phyloP scores from a whole-genome alignment of 64 coral and sea anemone genomes.

The Platygyra sinensis region DNA sequence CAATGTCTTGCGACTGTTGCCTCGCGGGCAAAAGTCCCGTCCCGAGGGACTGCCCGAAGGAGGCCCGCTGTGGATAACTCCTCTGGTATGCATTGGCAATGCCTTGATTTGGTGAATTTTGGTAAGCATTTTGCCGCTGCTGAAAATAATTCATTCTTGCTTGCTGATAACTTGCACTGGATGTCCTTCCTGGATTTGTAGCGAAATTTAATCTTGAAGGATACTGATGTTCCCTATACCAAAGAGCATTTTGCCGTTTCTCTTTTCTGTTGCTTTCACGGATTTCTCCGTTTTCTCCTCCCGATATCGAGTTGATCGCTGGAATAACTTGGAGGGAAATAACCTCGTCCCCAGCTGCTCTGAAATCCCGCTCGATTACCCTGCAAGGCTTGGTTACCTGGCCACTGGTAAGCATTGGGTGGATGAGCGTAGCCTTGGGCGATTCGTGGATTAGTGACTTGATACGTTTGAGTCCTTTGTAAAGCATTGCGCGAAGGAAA shows the following conservation, averaged over 20 bases:
- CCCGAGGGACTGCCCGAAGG: not conserved
- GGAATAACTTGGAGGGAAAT: constrained; percentile 13
- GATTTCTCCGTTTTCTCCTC: not conserved
- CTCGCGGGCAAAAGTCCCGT: not conserved
- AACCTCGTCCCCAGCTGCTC: constrained; percentile 8
- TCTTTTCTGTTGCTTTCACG: not conserved
- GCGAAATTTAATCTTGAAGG: not conserved
- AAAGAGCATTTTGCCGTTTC: constrained; percentile 8
- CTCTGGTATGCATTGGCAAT: not conserved
- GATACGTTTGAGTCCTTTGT: not conserved
- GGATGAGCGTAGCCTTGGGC: not conserved
- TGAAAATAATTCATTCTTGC: constrained; percentile 3
- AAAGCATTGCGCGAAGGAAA: not conserved
- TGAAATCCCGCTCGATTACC: not conserved
- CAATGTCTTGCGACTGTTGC: not conserved
- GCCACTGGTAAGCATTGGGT: constrained; percentile 7
- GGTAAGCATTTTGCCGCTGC: not conserved
- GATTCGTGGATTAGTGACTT: not conserved
- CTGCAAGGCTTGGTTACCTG: constrained; percentile 26
- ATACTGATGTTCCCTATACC: not conserved
- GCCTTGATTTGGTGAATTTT: not conserved
- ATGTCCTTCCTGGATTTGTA: not conserved
- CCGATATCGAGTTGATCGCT: constrained; percentile 16
- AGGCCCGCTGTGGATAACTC: not conserved
- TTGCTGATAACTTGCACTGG: not conserved